Evolutionary conservation across 1,140 invertebrate species (phyloP), one percentile per base, ranked within the genome.

Genomic region (Anthonomus grandis): DNA sequence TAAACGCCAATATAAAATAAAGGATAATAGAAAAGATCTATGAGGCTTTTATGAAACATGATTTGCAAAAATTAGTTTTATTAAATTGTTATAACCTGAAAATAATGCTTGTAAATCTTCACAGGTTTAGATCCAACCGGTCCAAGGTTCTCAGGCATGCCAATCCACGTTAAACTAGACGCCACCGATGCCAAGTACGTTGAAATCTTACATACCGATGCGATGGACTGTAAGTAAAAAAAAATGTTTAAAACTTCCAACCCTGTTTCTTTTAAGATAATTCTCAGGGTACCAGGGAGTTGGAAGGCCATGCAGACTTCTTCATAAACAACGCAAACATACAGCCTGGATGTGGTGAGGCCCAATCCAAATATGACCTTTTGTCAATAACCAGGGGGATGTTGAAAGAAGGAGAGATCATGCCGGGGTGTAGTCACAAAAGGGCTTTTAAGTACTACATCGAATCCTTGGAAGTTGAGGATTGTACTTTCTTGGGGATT

Each of bases 351-450:
- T 73, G 71, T 58, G 63, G 64, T 15, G 60, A 60, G 4, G 54
- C 64, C 23, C 56, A 56, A 31, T 23, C 54, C 4, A 60, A 54
- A 34, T 47, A 62, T 1, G 54, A 60, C n/a, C 44, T 71, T 9
- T 24, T 58, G 1, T 62, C 63, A 18, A 31, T 73, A n/a, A 62
- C 59, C 2, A 52, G 70, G 42, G 60, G 61, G 18, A 46, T 23
- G 17, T 51, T 73, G 36, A 62, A 59, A 18, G 62, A 66, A 41
- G 67, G 69, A 1, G 54, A 67, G 45, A 64, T 73, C 39, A 37
- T 69, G 22, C 69, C 69, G 4, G 69, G 66, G 3, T 73, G 71
- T 49, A 70, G 66, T 54, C 70, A 73, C 45, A 73, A 73, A 55
- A 47, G 70, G 31, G 45, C 70, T 2, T 68, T 65, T 49, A 73